Evolutionary conservation across 2,888 invertebrate genomes (phyloP).

Genomic region (Gandaritis pyraliata): DNA sequence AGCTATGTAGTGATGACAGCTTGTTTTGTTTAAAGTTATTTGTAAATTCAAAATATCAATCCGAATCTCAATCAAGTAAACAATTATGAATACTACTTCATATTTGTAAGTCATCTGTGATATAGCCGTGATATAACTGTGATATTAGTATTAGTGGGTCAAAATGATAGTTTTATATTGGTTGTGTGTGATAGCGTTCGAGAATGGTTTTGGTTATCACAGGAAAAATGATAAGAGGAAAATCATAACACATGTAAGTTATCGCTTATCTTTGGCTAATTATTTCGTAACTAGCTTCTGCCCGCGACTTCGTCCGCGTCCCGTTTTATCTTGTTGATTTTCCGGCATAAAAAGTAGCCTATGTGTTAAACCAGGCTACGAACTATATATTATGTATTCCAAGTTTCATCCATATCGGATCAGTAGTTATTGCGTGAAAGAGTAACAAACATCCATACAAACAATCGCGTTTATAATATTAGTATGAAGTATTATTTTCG

Average conservation of each 20-base stretch:
- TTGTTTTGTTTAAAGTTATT: too few species aligned
- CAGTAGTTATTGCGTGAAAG: too few species aligned
- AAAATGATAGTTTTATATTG: constrained; percentile 75
- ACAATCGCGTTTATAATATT: too few species aligned
- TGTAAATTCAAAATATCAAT: not conserved
- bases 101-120: constrained; percentile 26
- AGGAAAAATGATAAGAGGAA: constrained; percentile 52
- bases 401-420: too few species aligned
- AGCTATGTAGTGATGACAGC: not conserved
- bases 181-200: constrained; percentile 55
- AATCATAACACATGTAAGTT: constrained; percentile 53
- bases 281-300: too few species aligned
- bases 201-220: constrained; percentile 50
- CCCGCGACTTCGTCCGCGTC: too few species aligned
- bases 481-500: too few species aligned
- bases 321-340: too few species aligned
- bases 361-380: too few species aligned
- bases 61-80: constrained; percentile 5
- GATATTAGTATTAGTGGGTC: constrained; percentile 53
- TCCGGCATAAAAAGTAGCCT: too few species aligned
- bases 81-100: not conserved
- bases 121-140: constrained; percentile 68
- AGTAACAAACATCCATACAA: too few species aligned
- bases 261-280: not conserved
- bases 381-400: too few species aligned